Evolutionary conservation across 1,140 invertebrate species (phyloP), one percentile per base, ranked within the genome.

Genomic region (Musca domestica): DNA sequence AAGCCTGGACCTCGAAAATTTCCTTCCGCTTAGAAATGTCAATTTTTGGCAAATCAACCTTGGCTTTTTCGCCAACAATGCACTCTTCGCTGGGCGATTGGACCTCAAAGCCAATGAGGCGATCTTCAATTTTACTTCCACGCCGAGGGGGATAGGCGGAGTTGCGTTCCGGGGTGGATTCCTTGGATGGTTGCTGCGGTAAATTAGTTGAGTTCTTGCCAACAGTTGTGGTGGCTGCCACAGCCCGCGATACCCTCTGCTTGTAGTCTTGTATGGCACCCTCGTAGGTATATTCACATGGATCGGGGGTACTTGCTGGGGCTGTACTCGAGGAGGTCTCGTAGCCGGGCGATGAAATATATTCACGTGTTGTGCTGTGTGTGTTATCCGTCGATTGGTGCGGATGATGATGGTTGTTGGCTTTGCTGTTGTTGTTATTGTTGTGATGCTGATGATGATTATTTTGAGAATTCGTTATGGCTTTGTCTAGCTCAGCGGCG

Each of bases 211-310:
- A 34, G 22, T 54, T 47, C 25, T 56, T 61, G 15, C 15, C n/a
- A 2, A 58, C 27, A 1, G 54, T 9, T 14, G 54, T 51, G 17
- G 14, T 71, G 65, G 72, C 76, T 17, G 64, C 47, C 6, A 30
- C 47, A 66, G 74, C 90, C 75, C 84, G 88, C 52, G 85, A 85
- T 68, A 90, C 91, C 74, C 87, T 87, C 68, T 87, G 91, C 67
- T 92, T 90, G 76, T 94, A 94, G 69, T 90, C 89, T 73, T 92
- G 90, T 70, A 94, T 94, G 68, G 92, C 92, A 70, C 91, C 88
- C 79, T 94, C 92, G 78, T 93, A 94, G 1, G 92, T 93, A 80
- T 94, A 94, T 76, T 94, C 92, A 64, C 80, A 81, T 2, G 74
- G 77, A 73, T 81, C 80, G 2, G 80, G 79, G 0, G 80, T 76